Evolutionary conservation across 2,797 vertebrate genomes (phyloP), one percentile per base, ranked within the genome.

Genomic region (Betta splendens): DNA sequence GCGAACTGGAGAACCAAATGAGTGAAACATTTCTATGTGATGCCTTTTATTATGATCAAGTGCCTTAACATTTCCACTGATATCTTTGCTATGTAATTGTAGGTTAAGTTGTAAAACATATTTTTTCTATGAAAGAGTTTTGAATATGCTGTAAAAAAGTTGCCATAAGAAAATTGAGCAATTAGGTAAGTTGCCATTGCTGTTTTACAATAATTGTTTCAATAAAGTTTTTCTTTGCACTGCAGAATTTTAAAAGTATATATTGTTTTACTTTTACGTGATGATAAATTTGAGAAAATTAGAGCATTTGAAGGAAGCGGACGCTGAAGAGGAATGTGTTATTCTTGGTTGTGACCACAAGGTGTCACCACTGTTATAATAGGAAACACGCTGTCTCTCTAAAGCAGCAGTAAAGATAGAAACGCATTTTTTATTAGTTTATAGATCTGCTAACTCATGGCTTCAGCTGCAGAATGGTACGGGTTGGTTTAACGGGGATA

Each of bases 21-120:
- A 81, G 69, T 70, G 39, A 77, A 77, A 79, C 44, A 56, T 70
- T 83, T 83, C 39, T 72, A 66, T 66, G 54, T 63, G 77, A 83
- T 73, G 73, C 79, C 72, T 81, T 79, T 55, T 80, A 61, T 72
- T 77, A 73, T 64, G 69, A 88, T 79, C 71, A 91, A 90, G 91
- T 92, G 92, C 92, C 92, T 93, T 91, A 88, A 87, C 81, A 80
- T 82, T 84, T 88, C 80, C 85, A 86, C 75, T 82, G 83, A 81
- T 86, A 63, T 65, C 56, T 84, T 87, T 86, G 72, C 64, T 76
- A 66, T 80, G 73, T 87, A 80, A 79, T 74, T 80, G 55, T 89
- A 85, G 74, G 82, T 75, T 81, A 77, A 76, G 72, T 67, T 80
- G 70, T 66, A 72, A 70, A 81, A 76, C 74, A 63, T 91, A 86